Conservation (phyloP, 1,140 invertebrate genomes). For the Drosophila ficusphila region DNA sequence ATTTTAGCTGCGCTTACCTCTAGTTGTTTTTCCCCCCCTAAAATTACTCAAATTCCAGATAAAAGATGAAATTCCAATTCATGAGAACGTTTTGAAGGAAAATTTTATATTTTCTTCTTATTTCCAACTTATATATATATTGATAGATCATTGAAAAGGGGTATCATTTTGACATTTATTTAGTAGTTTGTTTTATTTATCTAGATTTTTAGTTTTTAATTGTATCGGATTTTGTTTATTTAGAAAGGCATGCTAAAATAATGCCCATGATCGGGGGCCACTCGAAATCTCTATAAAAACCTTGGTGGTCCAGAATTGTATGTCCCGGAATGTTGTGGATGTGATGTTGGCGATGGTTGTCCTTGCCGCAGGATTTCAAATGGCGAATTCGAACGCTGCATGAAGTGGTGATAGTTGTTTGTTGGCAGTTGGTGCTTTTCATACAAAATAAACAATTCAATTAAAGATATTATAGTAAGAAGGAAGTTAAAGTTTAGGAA, state of each 20-base stretch:
- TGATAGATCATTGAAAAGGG: slow-evolving; percentile 8
- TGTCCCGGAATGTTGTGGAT: slow-evolving; percentile 69
- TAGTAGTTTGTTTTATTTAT: slow-evolving; percentile 55
- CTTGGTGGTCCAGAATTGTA: slow-evolving; percentile 82
- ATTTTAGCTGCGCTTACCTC: no score
- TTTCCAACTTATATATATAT: slow-evolving; percentile 1
- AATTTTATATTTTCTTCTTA: slow-evolving; percentile 6
- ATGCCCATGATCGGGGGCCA: slow-evolving; percentile 74
- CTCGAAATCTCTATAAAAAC: slow-evolving; percentile 83
- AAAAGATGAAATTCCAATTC: not conserved
- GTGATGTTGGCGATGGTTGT: slow-evolving; percentile 72
- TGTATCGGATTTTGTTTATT: slow-evolving; percentile 58
- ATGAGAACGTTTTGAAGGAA: slow-evolving; percentile 1
- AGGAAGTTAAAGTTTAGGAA: not conserved
- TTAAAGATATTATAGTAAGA: no score
- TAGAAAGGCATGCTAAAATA: slow-evolving; percentile 83
- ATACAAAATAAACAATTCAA: no score
- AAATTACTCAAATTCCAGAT: no score
- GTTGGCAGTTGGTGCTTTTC: slow-evolving; percentile 76
- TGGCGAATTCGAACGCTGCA: slow-evolving; percentile 79
- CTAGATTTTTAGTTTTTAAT: slow-evolving; percentile 51
- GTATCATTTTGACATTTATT: slow-evolving; percentile 26
- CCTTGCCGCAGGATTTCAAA: slow-evolving; percentile 74
- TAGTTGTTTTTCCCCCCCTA: no score
- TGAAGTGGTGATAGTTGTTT: slow-evolving; percentile 76